phyloP scores from a whole-genome alignment of 2,797 vertebrate genomes.

The Pitangus sulphuratus region DNA sequence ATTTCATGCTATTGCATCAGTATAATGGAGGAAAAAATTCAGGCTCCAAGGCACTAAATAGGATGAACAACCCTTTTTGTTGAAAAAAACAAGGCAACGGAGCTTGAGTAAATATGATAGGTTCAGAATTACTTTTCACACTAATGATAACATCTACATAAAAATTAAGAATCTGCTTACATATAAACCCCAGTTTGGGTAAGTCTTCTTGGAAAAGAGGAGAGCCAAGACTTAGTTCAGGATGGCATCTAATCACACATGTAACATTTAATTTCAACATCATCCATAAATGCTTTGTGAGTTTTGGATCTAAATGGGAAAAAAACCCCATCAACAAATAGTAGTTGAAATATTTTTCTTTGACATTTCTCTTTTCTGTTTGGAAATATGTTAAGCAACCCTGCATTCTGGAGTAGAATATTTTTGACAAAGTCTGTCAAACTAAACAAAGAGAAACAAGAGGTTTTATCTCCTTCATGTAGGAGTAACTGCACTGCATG shows the following conservation, averaged over 20 bases:
- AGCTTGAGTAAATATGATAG: background rate
- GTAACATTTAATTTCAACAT: background rate
- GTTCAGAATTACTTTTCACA: background rate
- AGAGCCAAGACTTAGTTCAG: background rate
- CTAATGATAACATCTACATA: background rate
- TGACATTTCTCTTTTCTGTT: background rate
- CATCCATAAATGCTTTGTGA: background rate
- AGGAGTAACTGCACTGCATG: background rate
- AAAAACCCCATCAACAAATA: background rate
- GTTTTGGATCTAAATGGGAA: background rate
- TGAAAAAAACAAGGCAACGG: background rate
- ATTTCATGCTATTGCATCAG: background rate
- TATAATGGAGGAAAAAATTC: background rate
- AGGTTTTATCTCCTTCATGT: background rate
- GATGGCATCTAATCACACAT: background rate
- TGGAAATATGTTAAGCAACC: background rate
- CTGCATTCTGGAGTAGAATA: background rate
- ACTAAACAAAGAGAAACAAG: background rate
- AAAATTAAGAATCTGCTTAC: background rate
- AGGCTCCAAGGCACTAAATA: background rate
- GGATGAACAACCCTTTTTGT: background rate
- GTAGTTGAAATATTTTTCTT: background rate
- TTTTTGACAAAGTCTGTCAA: background rate
- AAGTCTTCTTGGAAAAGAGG: background rate
- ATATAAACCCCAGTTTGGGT: background rate